A percentile compares a stretch with the other conserved stretches of the same genome.
Evolutionary conservation across 2,888 invertebrate species (phyloP).

Genomic region (Sycophila texana): DNA sequence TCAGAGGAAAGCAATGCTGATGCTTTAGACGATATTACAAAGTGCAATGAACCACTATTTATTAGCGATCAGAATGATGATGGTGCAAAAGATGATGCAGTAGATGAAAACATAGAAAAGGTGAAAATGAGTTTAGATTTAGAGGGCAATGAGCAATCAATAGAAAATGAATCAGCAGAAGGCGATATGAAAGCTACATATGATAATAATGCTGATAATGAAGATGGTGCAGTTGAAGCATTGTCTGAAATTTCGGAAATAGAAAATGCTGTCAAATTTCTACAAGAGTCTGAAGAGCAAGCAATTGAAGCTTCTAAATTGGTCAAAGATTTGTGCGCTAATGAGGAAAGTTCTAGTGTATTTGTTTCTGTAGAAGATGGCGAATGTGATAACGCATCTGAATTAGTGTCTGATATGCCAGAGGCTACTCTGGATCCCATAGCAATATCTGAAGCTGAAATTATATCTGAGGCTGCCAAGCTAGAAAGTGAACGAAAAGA

Average conservation of each 20-base stretch:
- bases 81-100: neutral
- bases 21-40: constrained; percentile 2
- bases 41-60: constrained; percentile 24
- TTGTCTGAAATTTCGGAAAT: constrained; percentile 69
- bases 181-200: neutral
- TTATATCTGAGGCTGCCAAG: constrained; percentile 73
- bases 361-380: constrained; percentile 65
- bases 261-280: constrained; percentile 72
- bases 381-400: constrained; percentile 64
- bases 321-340: constrained; percentile 60
- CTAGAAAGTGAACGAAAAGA: constrained; percentile 69
- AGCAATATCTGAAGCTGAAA: constrained; percentile 73
- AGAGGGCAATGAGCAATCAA: constrained; percentile 15
- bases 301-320: constrained; percentile 72
- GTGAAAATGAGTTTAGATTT: neutral
- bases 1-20: neutral
- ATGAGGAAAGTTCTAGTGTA: constrained; percentile 59
- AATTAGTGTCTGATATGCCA: constrained; percentile 60
- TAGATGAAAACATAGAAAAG: constrained; percentile 7
- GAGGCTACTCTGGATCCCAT: constrained; percentile 65
- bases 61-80: neutral
- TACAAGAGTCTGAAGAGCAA: constrained; percentile 74
- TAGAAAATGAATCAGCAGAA: constrained; percentile 1
- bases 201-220: neutral
- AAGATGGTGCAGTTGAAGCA: neutral